Conservation (phyloP, 2,113 vertebrate genomes). For the Pao palembangensis region DNA sequence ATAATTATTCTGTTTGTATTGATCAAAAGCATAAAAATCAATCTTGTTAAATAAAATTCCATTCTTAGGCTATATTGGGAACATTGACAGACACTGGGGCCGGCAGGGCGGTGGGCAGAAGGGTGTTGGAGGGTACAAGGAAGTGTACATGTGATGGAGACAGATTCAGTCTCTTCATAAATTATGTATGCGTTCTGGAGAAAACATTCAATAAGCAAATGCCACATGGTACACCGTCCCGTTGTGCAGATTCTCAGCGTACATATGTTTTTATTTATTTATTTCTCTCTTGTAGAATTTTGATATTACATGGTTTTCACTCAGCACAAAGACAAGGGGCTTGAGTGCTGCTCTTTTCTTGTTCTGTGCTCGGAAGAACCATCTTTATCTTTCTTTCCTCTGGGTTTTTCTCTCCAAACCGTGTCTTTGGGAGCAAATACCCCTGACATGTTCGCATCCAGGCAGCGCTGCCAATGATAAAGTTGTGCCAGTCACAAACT, state of each 20-base stretch:
- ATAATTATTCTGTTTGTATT: constrained; percentile 4
- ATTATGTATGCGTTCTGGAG: constrained; percentile 63
- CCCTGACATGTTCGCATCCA: constrained; percentile 39
- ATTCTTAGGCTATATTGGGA: neutral
- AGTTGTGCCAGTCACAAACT: constrained; percentile 52
- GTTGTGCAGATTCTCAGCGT: constrained; percentile 15
- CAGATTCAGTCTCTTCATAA: constrained; percentile 57
- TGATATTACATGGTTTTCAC: neutral
- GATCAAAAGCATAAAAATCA: constrained; percentile 2
- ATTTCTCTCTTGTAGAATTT: neutral
- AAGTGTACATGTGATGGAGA: constrained; percentile 16
- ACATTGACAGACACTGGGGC: neutral
- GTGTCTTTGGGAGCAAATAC: constrained; percentile 21
- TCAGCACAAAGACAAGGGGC: no score
- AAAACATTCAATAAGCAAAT: constrained; percentile 67
- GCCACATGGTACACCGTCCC: constrained; percentile 55
- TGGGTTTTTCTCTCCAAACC: constrained; percentile 10
- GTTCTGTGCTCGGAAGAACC: neutral
- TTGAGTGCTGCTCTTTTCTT: neutral
- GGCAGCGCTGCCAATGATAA: constrained; percentile 39
- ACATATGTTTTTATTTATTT: neutral
- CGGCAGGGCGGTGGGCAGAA: constrained; percentile 4
- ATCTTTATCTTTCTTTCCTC: neutral
- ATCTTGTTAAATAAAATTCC: neutral
- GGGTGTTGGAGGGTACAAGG: neutral